phyloP scores from a whole-genome alignment of 2,113 vertebrate species.

The Rhea pennata region DNA sequence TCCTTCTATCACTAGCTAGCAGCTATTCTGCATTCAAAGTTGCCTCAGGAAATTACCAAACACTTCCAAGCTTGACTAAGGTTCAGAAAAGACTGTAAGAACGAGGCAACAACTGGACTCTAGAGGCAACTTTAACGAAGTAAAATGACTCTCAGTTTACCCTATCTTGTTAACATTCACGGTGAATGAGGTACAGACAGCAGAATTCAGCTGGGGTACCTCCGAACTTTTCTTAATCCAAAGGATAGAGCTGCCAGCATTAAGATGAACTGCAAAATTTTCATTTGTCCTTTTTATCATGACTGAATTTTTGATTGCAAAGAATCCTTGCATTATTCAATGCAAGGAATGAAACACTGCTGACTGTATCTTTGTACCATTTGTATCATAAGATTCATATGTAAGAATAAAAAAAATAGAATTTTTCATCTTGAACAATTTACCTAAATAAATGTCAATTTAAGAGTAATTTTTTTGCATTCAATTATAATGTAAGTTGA shows the following conservation, averaged over 20 bases:
- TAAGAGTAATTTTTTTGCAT: background rate
- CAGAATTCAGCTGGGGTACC: background rate
- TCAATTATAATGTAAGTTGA: background rate
- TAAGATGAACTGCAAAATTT: background rate
- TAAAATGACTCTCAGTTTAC: background rate
- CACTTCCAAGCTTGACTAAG: background rate
- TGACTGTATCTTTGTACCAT: background rate
- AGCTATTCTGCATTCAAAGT: background rate
- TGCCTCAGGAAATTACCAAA: background rate
- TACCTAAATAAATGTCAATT: background rate
- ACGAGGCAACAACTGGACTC: background rate
- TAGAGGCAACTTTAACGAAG: background rate
- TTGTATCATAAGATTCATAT: background rate
- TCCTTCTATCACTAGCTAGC: accelerated
- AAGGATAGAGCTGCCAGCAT: background rate
- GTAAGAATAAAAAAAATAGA: background rate
- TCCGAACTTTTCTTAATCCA: background rate
- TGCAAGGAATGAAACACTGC: background rate
- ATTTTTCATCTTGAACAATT: background rate
- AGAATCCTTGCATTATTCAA: background rate
- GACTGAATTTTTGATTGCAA: background rate
- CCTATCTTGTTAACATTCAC: background rate
- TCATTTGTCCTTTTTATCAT: background rate
- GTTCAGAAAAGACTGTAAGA: background rate
- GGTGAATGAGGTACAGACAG: background rate